A percentile compares a stretch with the other conserved stretches of the same genome.
Evolutionary conservation across 2,888 invertebrate species (phyloP).

Genomic region (Lepeophtheirus nordmannii): DNA sequence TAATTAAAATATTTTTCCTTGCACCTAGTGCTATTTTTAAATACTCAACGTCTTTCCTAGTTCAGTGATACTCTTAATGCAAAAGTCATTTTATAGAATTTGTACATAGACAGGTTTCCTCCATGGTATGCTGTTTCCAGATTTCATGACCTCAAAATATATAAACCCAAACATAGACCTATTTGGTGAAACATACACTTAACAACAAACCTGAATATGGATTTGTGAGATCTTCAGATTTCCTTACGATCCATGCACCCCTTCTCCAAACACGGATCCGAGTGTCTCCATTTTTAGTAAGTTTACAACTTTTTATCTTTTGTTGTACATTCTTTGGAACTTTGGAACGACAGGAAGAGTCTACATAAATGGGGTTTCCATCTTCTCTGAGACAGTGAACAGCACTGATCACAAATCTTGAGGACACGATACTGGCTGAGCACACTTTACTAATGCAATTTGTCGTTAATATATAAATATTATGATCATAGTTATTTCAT

Average conservation of each 20-base stretch:
- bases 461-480: not conserved
- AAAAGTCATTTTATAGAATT: no score
- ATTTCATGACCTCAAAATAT: no score
- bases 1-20: no score
- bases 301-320: not conserved
- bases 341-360: not conserved
- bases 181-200: no score
- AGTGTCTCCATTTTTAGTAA: not conserved
- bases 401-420: not conserved
- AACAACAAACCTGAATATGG: not conserved
- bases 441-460: not conserved
- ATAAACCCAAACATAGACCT: no score
- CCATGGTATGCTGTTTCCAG: no score
- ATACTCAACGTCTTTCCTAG: no score
- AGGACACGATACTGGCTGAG: not conserved
- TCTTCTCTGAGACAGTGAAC: not conserved
- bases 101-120: no score
- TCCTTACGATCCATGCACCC: not conserved
- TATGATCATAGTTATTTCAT: not conserved
- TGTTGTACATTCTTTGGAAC: not conserved
- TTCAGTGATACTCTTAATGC: no score
- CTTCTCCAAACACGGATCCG: constrained; percentile 9
- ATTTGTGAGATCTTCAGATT: not conserved
- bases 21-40: no score
- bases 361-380: not conserved